Percentiles rank a stretch among this genome's conserved stretches.
Conservation (phyloP, 2,113 vertebrate species). For the Gavia stellata region DNA sequence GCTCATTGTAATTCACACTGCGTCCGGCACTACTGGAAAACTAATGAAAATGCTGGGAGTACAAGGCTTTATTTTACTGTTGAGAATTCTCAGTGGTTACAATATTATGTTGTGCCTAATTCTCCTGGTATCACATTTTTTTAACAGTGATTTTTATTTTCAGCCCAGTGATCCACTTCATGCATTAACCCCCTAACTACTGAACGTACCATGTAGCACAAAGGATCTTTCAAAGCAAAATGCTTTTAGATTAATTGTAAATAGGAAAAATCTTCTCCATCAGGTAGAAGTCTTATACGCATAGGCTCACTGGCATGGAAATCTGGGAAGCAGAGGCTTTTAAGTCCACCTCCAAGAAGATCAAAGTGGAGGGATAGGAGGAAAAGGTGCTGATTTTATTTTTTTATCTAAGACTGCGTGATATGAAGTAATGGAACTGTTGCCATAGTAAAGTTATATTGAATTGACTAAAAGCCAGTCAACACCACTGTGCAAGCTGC, state of each 20-base stretch:
- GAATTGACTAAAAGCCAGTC: slow-evolving; percentile 50
- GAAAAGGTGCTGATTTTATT: neutral
- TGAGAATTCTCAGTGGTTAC: slow-evolving; percentile 75
- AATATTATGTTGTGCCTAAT: slow-evolving; percentile 72
- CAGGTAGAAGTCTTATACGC: neutral
- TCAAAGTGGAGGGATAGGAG: neutral
- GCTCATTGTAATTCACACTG: slow-evolving; percentile 79
- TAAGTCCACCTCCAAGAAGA: slow-evolving; percentile 11
- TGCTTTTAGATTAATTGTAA: slow-evolving; percentile 14
- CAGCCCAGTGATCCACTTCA: slow-evolving; percentile 64
- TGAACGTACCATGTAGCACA: neutral
- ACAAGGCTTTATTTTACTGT: slow-evolving; percentile 77
- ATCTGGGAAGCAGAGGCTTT: slow-evolving; percentile 11
- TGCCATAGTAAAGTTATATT: slow-evolving; percentile 64
- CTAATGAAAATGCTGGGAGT: slow-evolving; percentile 79
- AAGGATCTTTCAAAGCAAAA: slow-evolving; percentile 35
- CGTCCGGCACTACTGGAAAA: slow-evolving; percentile 72
- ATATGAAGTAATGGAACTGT: slow-evolving; percentile 48
- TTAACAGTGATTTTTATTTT: slow-evolving; percentile 74
- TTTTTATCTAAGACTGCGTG: neutral
- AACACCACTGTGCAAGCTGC: neutral
- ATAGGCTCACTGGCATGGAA: neutral
- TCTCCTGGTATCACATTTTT: slow-evolving; percentile 64
- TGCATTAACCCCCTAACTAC: slow-evolving; percentile 66
- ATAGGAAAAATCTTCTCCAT: neutral